A percentile compares a stretch with the other conserved stretches of the same genome.
Evolutionary conservation across 2,888 invertebrate genomes (phyloP).

Genomic region (Brassicogethes aeneus): DNA sequence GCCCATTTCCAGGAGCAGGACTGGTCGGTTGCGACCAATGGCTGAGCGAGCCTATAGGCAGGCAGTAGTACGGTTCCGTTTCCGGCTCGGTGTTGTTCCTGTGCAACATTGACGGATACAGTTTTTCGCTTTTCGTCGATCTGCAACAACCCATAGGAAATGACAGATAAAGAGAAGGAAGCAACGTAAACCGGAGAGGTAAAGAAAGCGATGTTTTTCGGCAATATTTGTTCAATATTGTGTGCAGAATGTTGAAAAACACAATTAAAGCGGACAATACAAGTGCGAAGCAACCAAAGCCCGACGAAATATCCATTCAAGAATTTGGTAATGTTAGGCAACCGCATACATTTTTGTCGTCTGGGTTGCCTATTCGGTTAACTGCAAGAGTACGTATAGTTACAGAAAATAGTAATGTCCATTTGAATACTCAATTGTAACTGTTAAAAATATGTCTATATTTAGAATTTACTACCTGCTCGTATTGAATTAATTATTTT

Average conservation of each 20-base stretch:
- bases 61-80: slow-evolving; percentile 78
- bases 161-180: background rate
- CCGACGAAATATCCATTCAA: background rate
- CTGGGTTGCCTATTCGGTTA: too few relatives aligned
- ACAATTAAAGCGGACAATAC: slow-evolving; percentile 25
- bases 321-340: too few relatives aligned
- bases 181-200: too few relatives aligned
- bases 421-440: too few relatives aligned
- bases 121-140: slow-evolving; percentile 91
- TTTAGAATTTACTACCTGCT: too few relatives aligned
- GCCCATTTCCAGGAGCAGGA: slow-evolving; percentile 51
- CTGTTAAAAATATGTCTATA: too few relatives aligned
- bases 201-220: slow-evolving; percentile 3
- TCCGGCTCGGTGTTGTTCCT: slow-evolving; percentile 73
- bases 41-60: slow-evolving; percentile 57
- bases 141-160: slow-evolving; percentile 43
- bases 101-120: slow-evolving; percentile 87
- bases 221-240: background rate
- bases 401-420: too few relatives aligned
- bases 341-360: too few relatives aligned
- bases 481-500: background rate
- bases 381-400: too few relatives aligned
- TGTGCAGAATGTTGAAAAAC: slow-evolving; percentile 5
- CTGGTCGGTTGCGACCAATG: slow-evolving; percentile 69
- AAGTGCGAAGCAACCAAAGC: slow-evolving; percentile 7